phyloP scores from a whole-genome alignment of 2,888 invertebrate genomes.

The Chironomus riparius region DNA sequence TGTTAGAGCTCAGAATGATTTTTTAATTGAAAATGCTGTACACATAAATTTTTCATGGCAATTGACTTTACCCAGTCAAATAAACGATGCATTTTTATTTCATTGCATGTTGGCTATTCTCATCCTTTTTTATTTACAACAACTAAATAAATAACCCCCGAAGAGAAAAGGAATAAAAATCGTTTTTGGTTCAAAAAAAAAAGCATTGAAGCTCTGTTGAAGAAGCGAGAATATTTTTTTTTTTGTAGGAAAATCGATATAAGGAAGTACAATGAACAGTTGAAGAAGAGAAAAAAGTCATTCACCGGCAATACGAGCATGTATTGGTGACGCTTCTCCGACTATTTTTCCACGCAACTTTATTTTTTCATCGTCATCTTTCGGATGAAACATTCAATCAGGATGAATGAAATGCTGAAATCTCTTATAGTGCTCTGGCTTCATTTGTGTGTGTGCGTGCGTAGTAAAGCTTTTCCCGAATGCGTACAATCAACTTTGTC shows the following conservation, averaged over 20 bases:
- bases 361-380: neutral
- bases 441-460: neutral
- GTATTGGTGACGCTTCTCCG: slow-evolving; percentile 5
- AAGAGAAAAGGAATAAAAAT: neutral
- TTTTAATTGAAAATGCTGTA: too few relatives aligned
- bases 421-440: neutral
- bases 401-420: slow-evolving; percentile 4
- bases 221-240: neutral
- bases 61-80: neutral
- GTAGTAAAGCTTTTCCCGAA: neutral
- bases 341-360: slow-evolving; percentile 3
- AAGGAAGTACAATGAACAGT: slow-evolving; percentile 23
- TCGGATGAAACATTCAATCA: neutral
- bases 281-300: slow-evolving; percentile 21
- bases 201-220: neutral
- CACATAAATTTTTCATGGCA: too few relatives aligned
- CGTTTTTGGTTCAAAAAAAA: neutral
- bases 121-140: neutral
- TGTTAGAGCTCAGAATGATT: too few relatives aligned
- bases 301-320: slow-evolving; percentile 14
- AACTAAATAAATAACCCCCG: neutral
- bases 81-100: neutral
- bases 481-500: slow-evolving; percentile 20
- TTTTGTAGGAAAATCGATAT: slow-evolving; percentile 20
- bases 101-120: too few relatives aligned